Evolutionary conservation across 92 coral and sea anemone species (phyloP), one percentile per base, ranked within the genome.

Genomic region (Desmophyllum pertusum): DNA sequence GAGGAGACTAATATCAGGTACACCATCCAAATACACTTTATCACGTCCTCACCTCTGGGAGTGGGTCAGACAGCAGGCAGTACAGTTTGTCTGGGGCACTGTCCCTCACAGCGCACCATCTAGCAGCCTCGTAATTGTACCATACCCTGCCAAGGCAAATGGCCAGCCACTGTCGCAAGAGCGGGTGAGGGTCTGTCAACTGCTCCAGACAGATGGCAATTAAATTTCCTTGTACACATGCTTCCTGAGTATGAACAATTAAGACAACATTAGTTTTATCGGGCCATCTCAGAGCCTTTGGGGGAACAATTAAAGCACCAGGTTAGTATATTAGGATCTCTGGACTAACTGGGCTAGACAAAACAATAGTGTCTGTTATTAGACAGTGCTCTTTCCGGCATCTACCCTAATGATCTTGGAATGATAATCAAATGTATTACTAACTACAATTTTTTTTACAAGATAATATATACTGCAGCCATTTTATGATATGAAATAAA

Each of bases 31-130:
- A 43, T 43, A 43, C 48, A 43, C 45, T 21, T n/a, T 42, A 62
- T n/a, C 18, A 6, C 21, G 40, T 4, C 46, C 86, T 43, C 62
- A 94, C 98, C 95, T 96, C 98, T 71, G 98, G 98, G 10, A 96
- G 87, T 30, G 98, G 98, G 53, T 96, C 98, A 42, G 92, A 78
- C 50, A 93, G 80, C 64, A 96, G 79, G 41, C 92, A 90, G 75
- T 94, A 91, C 50, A 96, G 95, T 84, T 96, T 96, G 73, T 96
- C 98, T 29, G 96, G 98, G 19, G 98, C 98, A 50, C 94, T 92
- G 76, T 96, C 98, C 43, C 98, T 85, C 19, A 96, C 98, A 18
- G 98, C 98, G 78, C 98, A 96, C 98, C 98, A 96, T 21, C 97
- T 80, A 19, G 98, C 98, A 31, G 98, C 96, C 81, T 92, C 94